Evolutionary conservation across 2,113 vertebrate species (phyloP).

Genomic region (Balaeniceps rex): DNA sequence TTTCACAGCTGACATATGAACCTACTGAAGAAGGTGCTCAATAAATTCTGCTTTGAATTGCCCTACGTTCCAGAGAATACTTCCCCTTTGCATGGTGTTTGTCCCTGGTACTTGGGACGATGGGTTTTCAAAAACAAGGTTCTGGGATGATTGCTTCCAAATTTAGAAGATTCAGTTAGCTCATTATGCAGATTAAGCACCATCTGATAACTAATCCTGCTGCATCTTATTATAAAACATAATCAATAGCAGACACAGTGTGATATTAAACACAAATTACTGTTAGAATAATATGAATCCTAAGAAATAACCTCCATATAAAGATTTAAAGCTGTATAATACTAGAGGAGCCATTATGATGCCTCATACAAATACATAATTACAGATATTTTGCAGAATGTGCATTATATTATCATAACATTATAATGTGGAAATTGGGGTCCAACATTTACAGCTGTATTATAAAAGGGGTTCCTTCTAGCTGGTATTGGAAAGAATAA

Average conservation of each 20-base stretch:
- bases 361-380: not conserved
- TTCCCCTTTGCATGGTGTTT: not conserved
- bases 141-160: conserved; percentile 1
- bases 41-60: not conserved
- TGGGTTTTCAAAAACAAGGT: not conserved
- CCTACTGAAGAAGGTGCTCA: not conserved
- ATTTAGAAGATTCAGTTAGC: conserved; percentile 11
- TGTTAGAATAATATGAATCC: not conserved
- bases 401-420: not conserved
- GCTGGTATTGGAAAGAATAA: not conserved
- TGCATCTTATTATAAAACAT: conserved; percentile 28
- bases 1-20: not conserved
- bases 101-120: not conserved
- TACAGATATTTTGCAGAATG: not conserved
- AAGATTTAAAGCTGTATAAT: not conserved
- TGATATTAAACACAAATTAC: conserved; percentile 30
- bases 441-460: not conserved
- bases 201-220: not conserved
- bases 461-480: not conserved
- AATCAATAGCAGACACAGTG: conserved; percentile 21
- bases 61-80: not conserved
- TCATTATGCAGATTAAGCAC: conserved; percentile 48
- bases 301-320: not conserved
- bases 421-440: not conserved
- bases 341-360: not conserved